Percentiles rank a stretch among this genome's conserved stretches.
phyloP scores from a whole-genome alignment of 2,888 invertebrate species.

The Alcis repandata region DNA sequence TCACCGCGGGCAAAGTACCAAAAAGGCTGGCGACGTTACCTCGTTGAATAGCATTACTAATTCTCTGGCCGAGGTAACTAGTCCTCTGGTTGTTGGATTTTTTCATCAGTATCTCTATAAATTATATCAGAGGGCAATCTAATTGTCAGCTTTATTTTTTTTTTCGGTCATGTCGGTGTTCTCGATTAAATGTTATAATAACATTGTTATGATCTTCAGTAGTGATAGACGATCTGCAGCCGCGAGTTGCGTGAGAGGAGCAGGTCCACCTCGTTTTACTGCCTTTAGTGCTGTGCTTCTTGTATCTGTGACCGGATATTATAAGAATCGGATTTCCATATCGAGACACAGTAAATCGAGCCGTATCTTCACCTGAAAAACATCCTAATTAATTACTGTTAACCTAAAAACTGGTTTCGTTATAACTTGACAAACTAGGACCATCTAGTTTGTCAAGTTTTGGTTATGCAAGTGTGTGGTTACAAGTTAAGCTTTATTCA shows the following conservation, averaged over 20 bases:
- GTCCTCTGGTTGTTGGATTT: too few species aligned
- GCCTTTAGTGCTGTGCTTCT: constrained; percentile 1
- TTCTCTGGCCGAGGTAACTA: too few species aligned
- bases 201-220: background rate
- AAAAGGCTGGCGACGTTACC: too few species aligned
- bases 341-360: constrained; percentile 1
- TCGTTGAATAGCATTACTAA: too few species aligned
- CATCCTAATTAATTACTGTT: background rate
- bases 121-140: too few species aligned
- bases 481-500: too few species aligned
- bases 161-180: constrained; percentile 2
- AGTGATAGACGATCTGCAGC: background rate
- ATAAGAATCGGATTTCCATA: constrained; percentile 6
- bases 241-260: background rate
- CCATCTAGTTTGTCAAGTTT: too few species aligned
- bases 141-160: background rate
- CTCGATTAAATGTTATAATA: background rate
- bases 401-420: background rate
- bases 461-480: too few species aligned
- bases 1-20: too few species aligned
- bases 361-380: background rate
- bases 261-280: constrained; percentile 5
- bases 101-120: too few species aligned
- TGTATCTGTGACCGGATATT: constrained; percentile 17
- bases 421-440: too few species aligned